A percentile compares a stretch with the other conserved stretches of the same genome.
Evolutionary conservation across 1,140 invertebrate genomes (phyloP).

Genomic region (Philotrypesis tridentata): DNA sequence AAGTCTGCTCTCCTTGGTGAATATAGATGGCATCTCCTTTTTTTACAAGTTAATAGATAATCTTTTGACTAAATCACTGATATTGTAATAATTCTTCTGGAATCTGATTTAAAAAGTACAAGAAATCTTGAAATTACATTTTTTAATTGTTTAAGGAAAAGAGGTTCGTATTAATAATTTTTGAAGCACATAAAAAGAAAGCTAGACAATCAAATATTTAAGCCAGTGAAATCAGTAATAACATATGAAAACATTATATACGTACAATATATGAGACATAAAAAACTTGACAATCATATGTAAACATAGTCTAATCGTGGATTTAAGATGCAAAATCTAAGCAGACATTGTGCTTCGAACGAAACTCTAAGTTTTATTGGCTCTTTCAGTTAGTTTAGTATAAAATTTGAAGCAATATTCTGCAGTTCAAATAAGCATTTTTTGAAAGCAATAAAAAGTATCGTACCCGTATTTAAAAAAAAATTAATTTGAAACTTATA

Average conservation of each 20-base stretch:
- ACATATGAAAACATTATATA: not conserved
- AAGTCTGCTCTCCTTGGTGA: not conserved
- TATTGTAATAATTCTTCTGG: no score
- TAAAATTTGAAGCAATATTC: not conserved
- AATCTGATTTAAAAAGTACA: no score
- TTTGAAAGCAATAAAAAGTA: conserved; percentile 30
- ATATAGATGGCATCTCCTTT: no score
- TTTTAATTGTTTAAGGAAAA: not conserved
- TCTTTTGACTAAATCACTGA: no score
- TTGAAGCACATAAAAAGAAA: conserved; percentile 8
- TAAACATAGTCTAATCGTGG: conserved; percentile 25
- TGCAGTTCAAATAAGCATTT: not conserved
- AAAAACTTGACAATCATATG: conserved; percentile 35
- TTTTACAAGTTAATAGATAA: no score
- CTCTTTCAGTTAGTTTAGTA: not conserved
- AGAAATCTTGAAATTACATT: no score
- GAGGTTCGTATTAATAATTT: not conserved
- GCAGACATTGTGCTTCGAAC: not conserved
- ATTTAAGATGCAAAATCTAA: conserved; percentile 1
- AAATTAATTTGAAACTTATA: not conserved
- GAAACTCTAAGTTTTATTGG: not conserved
- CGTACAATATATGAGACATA: not conserved
- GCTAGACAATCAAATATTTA: conserved; percentile 36
- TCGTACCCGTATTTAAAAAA: not conserved
- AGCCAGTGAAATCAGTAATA: not conserved